phyloP scores from a whole-genome alignment of 2,888 invertebrate genomes.

The Thereva nobilitata region DNA sequence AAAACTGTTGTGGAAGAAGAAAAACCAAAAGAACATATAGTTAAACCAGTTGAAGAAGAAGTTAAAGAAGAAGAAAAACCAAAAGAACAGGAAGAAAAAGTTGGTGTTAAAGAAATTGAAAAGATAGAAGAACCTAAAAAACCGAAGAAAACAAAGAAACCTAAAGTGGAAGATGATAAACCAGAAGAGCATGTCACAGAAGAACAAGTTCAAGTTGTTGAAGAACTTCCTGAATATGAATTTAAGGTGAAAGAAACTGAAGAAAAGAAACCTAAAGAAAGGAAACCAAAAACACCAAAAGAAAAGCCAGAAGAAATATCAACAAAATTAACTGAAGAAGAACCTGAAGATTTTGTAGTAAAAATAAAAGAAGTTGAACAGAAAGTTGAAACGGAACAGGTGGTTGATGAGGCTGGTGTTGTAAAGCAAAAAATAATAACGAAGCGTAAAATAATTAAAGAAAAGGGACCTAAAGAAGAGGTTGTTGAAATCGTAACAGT shows the following conservation, averaged over 20 bases:
- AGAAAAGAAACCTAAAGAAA: not conserved
- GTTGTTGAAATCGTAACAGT: conserved; percentile 57
- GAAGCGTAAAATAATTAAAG: conserved; percentile 54
- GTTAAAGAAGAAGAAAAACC: conserved; percentile 29
- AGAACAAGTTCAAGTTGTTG: not conserved
- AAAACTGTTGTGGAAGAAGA: conserved; percentile 29
- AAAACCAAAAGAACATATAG: conserved; percentile 43
- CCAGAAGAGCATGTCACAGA: not conserved
- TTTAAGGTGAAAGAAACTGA: conserved; percentile 1
- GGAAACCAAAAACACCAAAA: not conserved
- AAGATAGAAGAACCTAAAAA: conserved; percentile 57
- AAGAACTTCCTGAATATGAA: conserved; percentile 6
- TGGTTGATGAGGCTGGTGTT: conserved; percentile 48
- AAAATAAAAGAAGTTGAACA: conserved; percentile 41
- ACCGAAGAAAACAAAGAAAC: conserved; percentile 47
- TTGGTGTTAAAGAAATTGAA: conserved; percentile 56
- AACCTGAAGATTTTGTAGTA: conserved; percentile 14
- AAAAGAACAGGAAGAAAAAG: conserved; percentile 45
- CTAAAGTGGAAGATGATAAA: conserved; percentile 33
- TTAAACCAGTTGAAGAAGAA: conserved; percentile 29
- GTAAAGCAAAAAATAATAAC: conserved; percentile 52
- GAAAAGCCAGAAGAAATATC: not conserved
- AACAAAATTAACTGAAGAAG: not conserved
- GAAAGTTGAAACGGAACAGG: conserved; percentile 44
- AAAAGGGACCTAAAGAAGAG: conserved; percentile 57